These are phyloP conservation scores for Istiophorus platypterus DNA, from an alignment of 2,113 vertebrate genomes.

Conservation along the genomic window DNA sequence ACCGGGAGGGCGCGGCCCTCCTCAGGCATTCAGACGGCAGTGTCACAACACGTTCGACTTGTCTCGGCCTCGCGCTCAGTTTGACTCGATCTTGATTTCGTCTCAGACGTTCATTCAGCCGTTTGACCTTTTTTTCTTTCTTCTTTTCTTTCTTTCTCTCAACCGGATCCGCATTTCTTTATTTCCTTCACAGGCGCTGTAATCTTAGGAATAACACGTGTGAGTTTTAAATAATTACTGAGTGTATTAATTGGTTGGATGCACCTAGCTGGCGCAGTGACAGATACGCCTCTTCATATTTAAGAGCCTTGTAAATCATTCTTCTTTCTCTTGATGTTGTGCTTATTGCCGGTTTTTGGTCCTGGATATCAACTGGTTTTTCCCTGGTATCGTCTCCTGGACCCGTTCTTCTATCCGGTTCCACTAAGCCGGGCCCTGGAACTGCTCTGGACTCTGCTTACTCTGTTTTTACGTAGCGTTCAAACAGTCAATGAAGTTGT, in stretches of 20 bases:
- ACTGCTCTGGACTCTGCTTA: not conserved
- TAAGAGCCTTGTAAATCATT: slow-evolving; percentile 1
- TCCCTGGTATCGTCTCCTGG: not conserved
- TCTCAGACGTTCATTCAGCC: not conserved
- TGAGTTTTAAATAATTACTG: not conserved
- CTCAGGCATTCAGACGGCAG: too few relatives aligned
- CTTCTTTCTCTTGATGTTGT: not conserved
- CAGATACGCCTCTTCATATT: not conserved
- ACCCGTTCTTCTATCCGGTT: not conserved
- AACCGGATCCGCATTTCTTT: not conserved
- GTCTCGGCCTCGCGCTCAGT: slow-evolving; percentile 46
- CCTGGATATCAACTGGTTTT: not conserved
- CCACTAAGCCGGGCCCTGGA: not conserved
- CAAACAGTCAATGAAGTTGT: not conserved
- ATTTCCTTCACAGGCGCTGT: not conserved
- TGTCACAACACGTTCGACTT: slow-evolving; percentile 40
- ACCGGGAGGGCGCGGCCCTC: too few relatives aligned
- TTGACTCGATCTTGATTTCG: slow-evolving; percentile 34
- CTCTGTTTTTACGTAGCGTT: not conserved
- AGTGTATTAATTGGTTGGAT: not conserved
- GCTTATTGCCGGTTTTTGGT: not conserved
- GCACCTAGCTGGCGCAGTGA: not conserved
- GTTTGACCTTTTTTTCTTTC: slow-evolving; percentile 24
- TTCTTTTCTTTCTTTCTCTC: not conserved
- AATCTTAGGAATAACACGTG: not conserved